A percentile compares a stretch with the other conserved stretches of the same genome.
Conservation (phyloP, 2,888 invertebrate genomes). For the Amphipyra berbera region DNA sequence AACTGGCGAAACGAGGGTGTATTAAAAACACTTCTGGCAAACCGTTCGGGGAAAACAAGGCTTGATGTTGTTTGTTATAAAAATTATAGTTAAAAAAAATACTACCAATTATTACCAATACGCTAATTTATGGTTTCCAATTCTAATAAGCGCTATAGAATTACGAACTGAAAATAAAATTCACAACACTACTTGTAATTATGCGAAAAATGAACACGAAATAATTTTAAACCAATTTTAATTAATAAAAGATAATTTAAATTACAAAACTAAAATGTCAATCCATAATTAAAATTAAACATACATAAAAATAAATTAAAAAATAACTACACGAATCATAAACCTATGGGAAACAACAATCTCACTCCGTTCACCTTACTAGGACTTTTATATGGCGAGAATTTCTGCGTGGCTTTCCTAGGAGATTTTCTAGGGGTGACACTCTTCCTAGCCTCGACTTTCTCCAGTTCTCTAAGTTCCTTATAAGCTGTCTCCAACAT, state of each 20-base stretch:
- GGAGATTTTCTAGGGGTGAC: conserved; percentile 72
- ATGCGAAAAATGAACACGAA: not conserved
- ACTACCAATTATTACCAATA: too few relatives aligned
- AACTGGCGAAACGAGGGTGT: too few relatives aligned
- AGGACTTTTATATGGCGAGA: conserved; percentile 76
- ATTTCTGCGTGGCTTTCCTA: conserved; percentile 77
- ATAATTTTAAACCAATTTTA: conserved; percentile 14
- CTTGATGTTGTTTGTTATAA: too few relatives aligned
- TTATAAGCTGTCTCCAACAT: conserved; percentile 87
- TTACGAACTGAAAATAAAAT: too few relatives aligned
- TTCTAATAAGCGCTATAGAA: too few relatives aligned
- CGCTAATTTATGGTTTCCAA: not conserved
- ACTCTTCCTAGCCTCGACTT: conserved; percentile 46
- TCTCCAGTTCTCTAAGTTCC: conserved; percentile 70
- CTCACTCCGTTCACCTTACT: conserved; percentile 70
- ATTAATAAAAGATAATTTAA: conserved; percentile 1
- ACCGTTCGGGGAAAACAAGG: too few relatives aligned
- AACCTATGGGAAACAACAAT: conserved; percentile 74
- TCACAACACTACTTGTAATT: not conserved
- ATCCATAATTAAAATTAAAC: conserved; percentile 25
- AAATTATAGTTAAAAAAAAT: too few relatives aligned
- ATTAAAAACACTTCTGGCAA: too few relatives aligned
- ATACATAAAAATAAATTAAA: conserved; percentile 11
- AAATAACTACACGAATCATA: conserved; percentile 50
- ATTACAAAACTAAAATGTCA: conserved; percentile 22